Base-by-base conservation (phyloP, 2,113 vertebrate species). In the Carassius carassius region DNA sequence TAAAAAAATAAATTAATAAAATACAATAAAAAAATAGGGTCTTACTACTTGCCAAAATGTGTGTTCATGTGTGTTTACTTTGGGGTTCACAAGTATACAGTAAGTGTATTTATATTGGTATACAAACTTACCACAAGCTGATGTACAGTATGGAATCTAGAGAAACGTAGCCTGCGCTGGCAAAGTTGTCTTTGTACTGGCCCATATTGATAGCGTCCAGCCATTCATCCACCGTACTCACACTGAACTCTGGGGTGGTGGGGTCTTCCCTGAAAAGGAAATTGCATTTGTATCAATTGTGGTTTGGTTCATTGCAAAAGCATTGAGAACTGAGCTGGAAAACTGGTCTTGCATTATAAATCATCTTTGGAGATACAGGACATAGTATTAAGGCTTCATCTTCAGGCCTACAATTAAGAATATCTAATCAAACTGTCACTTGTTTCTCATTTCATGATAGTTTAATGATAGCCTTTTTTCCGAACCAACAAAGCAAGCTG, bases 181-280 rank as follows among this genome's bases (percentile, higher is more conserved):
- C 90, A 85, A 96, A 96, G 89, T 92, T 94, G 32, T 96, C 95
- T 87, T 94, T 94, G 86, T 96, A 96, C 86, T 95, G 95, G 70
- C 91, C 93, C 95, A 96, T 95, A 90, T 95, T 96, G 89, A 95
- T 93, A 88, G 93, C 93, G 14, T 96, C 94, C 81, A 96, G 90
- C 95, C 95, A 96, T 85, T 96, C 95, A 78, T 95, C 95, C 88
- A 96, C 92, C 77, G 95, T 94, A 76, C 72, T 93, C 82, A 94
- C 93, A 49, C 93, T 94, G 85, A 94, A 92, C 85, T 96, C 95
- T 78, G 94, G 93, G 12, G 93, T 94, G 82, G 91, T 89, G 1
- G 92, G 93, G 69, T 95, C 95, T 90, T 95, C 93, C 90, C 94
- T 95, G 91, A 2, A 47, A 84, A 78, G 44, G 14, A 67, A 19